A percentile compares a stretch with the other conserved stretches of the same genome.
phyloP scores from a whole-genome alignment of 2,888 invertebrate genomes.

The Trissoscelio sp. region DNA sequence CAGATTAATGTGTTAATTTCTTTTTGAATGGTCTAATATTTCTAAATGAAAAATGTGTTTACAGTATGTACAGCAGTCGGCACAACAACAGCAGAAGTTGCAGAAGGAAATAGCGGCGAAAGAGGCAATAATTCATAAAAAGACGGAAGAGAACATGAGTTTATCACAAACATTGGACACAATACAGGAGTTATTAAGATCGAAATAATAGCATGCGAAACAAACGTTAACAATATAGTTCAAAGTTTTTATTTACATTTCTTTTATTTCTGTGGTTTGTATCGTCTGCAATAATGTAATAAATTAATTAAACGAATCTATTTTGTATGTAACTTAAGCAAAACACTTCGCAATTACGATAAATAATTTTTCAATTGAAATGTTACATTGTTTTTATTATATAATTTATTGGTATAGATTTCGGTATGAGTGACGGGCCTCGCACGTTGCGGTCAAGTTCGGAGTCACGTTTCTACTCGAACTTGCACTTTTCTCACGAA shows the following conservation, averaged over 20 bases:
- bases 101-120: constrained; percentile 43
- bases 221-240: not conserved
- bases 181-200: constrained; percentile 35
- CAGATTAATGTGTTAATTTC: too few relatives aligned
- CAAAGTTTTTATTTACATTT: constrained; percentile 2
- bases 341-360: too few relatives aligned
- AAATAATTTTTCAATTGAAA: too few relatives aligned
- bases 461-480: constrained; percentile 37
- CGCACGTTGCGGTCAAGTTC: too few relatives aligned
- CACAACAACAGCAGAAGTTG: constrained; percentile 35
- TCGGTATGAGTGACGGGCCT: too few relatives aligned
- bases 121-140: constrained; percentile 45
- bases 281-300: too few relatives aligned
- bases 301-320: too few relatives aligned
- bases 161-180: constrained; percentile 39
- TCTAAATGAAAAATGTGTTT: constrained; percentile 37
- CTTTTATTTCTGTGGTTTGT: too few relatives aligned
- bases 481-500: constrained; percentile 52
- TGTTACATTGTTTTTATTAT: too few relatives aligned
- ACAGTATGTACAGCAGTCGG: constrained; percentile 40
- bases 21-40: not conserved
- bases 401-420: too few relatives aligned
- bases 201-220: constrained; percentile 16
- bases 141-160: constrained; percentile 42
- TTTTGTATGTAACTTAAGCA: too few relatives aligned